phyloP scores from a whole-genome alignment of 2,113 vertebrate species.

The Kryptolebias marmoratus region DNA sequence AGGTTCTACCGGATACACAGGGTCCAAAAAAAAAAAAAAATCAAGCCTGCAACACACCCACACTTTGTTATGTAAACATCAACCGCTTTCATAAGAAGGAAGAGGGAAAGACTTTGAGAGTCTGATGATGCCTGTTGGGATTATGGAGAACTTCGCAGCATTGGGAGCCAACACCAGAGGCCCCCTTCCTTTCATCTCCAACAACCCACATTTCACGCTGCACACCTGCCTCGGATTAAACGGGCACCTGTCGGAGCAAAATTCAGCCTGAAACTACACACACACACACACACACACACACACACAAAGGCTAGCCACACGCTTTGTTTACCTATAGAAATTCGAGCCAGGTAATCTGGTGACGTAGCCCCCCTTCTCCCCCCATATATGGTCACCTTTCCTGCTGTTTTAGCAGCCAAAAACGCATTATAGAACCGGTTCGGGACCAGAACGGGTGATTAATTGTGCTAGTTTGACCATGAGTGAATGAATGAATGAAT shows the following conservation, averaged over 20 bases:
- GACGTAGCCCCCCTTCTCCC: conserved; percentile 41
- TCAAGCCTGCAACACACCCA: not conserved
- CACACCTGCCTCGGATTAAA: conserved; percentile 28
- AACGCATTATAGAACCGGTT: not conserved
- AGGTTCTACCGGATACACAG: not conserved
- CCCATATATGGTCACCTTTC: not conserved
- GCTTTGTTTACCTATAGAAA: conserved; percentile 75
- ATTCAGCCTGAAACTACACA: conserved; percentile 1
- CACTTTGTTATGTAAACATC: conserved; percentile 11
- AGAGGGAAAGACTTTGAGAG: not conserved
- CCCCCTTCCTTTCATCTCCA: conserved; percentile 7
- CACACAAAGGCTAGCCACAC: conserved; percentile 10
- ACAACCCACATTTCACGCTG: conserved; percentile 25
- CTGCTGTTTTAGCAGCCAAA: not conserved
- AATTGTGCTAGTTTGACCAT: not conserved
- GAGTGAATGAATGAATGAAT: not conserved
- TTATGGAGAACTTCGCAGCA: conserved; percentile 2
- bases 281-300: not conserved
- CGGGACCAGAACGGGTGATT: too few relatives aligned
- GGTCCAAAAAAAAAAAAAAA: not conserved
- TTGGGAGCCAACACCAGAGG: not conserved
- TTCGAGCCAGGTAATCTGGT: conserved; percentile 65
- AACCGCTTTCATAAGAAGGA: not conserved
- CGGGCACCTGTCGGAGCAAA: not conserved
- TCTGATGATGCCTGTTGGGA: conserved; percentile 9